Conservation (phyloP, 2,113 vertebrate species). For the Oncorhynchus kisutch region DNA sequence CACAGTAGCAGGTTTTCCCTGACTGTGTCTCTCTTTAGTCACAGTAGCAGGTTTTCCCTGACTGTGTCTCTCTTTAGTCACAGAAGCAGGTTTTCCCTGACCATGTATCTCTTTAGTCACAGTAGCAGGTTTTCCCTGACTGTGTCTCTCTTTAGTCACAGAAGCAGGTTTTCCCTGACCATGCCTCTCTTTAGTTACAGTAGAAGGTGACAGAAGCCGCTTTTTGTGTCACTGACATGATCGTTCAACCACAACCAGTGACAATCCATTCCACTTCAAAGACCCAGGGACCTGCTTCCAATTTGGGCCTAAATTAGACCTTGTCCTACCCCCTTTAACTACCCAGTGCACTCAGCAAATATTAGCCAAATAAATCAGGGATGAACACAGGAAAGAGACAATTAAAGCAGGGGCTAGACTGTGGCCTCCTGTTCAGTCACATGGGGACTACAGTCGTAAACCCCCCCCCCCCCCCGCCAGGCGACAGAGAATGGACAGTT, state of each 20-base stretch:
- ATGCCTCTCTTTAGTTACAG: too few relatives aligned
- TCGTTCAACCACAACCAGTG: neutral
- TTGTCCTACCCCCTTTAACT: slow-evolving; percentile 31
- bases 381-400: slow-evolving; percentile 72
- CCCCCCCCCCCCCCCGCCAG: neutral
- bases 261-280: neutral
- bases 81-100: too few relatives aligned
- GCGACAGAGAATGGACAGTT: slow-evolving; percentile 54
- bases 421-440: slow-evolving; percentile 69
- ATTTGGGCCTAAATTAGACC: slow-evolving; percentile 12
- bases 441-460: slow-evolving; percentile 71
- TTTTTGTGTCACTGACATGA: neutral
- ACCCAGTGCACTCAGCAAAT: slow-evolving; percentile 51
- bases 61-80: too few relatives aligned
- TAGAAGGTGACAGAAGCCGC: neutral
- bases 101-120: too few relatives aligned
- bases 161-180: too few relatives aligned
- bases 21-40: too few relatives aligned
- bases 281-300: slow-evolving; percentile 11
- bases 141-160: too few relatives aligned
- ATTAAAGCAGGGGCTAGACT: slow-evolving; percentile 40
- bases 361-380: slow-evolving; percentile 69
- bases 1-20: too few relatives aligned
- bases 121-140: too few relatives aligned
- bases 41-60: too few relatives aligned